phyloP scores from a whole-genome alignment of 2,797 vertebrate species.

The Acestrorhynchus altus region DNA sequence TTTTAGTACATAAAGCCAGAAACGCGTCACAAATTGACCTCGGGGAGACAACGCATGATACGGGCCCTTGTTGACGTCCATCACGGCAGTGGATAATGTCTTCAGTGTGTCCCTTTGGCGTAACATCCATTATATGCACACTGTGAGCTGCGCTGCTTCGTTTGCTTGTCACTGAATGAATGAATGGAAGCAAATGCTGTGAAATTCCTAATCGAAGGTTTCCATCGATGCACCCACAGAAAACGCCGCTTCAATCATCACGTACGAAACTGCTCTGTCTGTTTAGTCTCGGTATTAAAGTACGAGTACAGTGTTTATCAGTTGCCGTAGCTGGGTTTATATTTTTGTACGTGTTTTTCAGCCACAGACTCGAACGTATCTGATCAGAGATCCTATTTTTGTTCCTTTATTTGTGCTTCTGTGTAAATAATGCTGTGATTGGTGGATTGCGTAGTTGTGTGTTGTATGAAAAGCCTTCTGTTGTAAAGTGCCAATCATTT shows the following conservation, averaged over 20 bases:
- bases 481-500: slow-evolving; percentile 50
- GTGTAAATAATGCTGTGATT: background rate
- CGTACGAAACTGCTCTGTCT: background rate
- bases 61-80: background rate
- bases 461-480: slow-evolving; percentile 36
- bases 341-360: background rate
- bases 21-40: background rate
- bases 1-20: too few relatives aligned
- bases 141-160: background rate
- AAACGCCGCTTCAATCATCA: background rate
- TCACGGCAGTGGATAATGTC: background rate
- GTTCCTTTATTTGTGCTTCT: background rate
- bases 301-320: background rate
- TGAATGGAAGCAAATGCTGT: background rate
- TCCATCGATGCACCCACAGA: background rate
- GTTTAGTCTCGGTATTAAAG: background rate
- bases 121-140: background rate
- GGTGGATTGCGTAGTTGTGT: too few relatives aligned
- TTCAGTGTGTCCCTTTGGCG: background rate
- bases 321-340: background rate
- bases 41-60: background rate
- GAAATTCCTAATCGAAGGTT: background rate
- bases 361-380: background rate
- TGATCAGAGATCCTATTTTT: background rate
- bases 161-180: background rate